phyloP scores from a whole-genome alignment of 2,888 invertebrate species.

The Nudaria mundana region DNA sequence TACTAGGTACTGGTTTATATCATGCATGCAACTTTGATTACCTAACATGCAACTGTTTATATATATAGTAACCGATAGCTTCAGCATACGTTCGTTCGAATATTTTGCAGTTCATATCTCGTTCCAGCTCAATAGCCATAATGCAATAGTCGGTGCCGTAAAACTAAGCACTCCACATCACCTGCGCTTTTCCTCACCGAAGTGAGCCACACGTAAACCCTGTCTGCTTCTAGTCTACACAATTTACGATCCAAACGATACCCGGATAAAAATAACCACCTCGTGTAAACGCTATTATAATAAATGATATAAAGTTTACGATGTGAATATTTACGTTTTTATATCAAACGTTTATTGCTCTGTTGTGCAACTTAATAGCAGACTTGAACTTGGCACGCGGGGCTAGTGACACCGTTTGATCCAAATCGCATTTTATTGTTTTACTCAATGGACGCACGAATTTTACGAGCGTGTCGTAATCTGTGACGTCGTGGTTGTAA shows the following conservation, averaged over 20 bases:
- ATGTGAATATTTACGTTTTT: slow-evolving; percentile 69
- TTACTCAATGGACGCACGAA: slow-evolving; percentile 72
- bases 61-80: too few species aligned
- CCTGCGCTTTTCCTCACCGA: slow-evolving; percentile 54
- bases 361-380: slow-evolving; percentile 76
- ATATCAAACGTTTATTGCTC: slow-evolving; percentile 71
- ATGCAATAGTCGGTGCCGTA: slow-evolving; percentile 39
- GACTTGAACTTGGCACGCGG: slow-evolving; percentile 70
- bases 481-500: slow-evolving; percentile 65
- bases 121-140: slow-evolving; percentile 29
- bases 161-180: slow-evolving; percentile 54
- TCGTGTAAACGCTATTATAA: slow-evolving; percentile 48
- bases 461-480: slow-evolving; percentile 75
- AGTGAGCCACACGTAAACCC: slow-evolving; percentile 57
- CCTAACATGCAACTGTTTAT: too few species aligned
- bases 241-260: slow-evolving; percentile 70
- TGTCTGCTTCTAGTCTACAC: slow-evolving; percentile 75
- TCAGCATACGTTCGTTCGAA: too few species aligned
- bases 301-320: slow-evolving; percentile 53
- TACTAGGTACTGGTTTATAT: too few species aligned
- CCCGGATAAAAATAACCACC: slow-evolving; percentile 73
- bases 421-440: slow-evolving; percentile 77
- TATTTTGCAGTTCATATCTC: slow-evolving; percentile 13
- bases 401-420: slow-evolving; percentile 78
- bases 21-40: too few species aligned